Conservation (phyloP, 2,113 vertebrate genomes). For the Collichthys lucidus region DNA sequence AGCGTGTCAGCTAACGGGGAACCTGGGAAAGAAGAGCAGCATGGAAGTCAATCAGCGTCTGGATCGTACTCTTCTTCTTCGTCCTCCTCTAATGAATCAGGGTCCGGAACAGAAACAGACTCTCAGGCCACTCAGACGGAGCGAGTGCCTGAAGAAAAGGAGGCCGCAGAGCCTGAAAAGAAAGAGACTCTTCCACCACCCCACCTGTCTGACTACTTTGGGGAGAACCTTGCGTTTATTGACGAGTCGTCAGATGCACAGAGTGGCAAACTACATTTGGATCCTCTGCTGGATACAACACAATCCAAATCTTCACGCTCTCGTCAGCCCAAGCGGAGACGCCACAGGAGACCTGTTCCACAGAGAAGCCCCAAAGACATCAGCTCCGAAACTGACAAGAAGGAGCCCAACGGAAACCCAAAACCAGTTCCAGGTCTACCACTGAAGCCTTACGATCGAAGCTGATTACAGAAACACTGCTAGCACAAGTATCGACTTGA, state of each 20-base stretch:
- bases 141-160: constrained; percentile 70
- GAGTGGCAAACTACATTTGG: constrained; percentile 83
- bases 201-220: constrained; percentile 84
- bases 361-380: constrained; percentile 63
- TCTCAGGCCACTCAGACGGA: constrained; percentile 82
- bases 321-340: constrained; percentile 76
- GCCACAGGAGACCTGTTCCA: constrained; percentile 66
- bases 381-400: constrained; percentile 42
- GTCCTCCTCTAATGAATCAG: constrained; percentile 76
- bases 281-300: constrained; percentile 71
- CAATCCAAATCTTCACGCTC: constrained; percentile 32
- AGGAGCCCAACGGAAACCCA: constrained; percentile 73
- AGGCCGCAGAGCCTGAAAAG: constrained; percentile 36
- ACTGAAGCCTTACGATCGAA: constrained; percentile 55
- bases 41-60: constrained; percentile 64
- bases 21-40: constrained; percentile 49
- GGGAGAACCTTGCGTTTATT: constrained; percentile 92
- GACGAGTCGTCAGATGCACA: constrained; percentile 91
- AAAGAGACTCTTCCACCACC: constrained; percentile 49
- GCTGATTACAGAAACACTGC: background rate
- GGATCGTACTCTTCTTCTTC: constrained; percentile 77
- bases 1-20: constrained; percentile 36
- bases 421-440: constrained; percentile 57
- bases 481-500: constrained; percentile 29
- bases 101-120: constrained; percentile 74